Evolutionary conservation across 2,888 invertebrate species (phyloP).

Genomic region (Erynnis tages): DNA sequence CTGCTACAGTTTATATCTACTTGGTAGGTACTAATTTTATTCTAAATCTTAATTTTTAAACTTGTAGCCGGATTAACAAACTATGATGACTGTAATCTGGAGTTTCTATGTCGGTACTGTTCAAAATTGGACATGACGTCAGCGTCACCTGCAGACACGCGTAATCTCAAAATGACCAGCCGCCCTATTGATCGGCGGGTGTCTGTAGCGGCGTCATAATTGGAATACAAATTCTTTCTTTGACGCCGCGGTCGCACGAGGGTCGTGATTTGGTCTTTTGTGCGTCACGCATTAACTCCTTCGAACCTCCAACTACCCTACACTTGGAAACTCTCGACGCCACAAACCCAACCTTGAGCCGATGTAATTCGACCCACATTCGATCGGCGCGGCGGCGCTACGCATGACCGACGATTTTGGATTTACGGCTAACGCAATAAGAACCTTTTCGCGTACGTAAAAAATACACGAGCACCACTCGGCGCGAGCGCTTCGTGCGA

Average conservation of each 20-base stretch:
- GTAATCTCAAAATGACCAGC: constrained; percentile 33
- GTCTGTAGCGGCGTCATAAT: constrained; percentile 65
- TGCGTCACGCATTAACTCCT: constrained; percentile 80
- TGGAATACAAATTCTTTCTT: constrained; percentile 80
- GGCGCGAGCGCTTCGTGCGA: constrained; percentile 9
- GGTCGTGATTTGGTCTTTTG: constrained; percentile 80
- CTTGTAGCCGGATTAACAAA: no score
- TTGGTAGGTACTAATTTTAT: no score
- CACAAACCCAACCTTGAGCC: constrained; percentile 48
- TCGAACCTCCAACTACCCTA: constrained; percentile 66
- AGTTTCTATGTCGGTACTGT: no score
- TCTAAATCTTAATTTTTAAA: no score
- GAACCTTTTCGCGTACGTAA: constrained; percentile 59
- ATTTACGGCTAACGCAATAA: constrained; percentile 62
- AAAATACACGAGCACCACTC: constrained; percentile 33
- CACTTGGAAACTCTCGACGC: constrained; percentile 34
- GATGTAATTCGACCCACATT: constrained; percentile 33
- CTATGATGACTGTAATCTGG: no score
- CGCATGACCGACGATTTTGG: constrained; percentile 54
- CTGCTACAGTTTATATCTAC: no score
- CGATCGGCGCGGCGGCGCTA: constrained; percentile 30
- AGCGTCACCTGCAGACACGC: constrained; percentile 12
- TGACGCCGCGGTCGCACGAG: constrained; percentile 63
- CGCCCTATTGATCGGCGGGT: constrained; percentile 46
- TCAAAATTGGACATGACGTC: not conserved